Percentiles rank a stretch among this genome's conserved stretches.
phyloP scores from a whole-genome alignment of 2,888 invertebrate genomes.

The Caenorhabditis uteleia region DNA sequence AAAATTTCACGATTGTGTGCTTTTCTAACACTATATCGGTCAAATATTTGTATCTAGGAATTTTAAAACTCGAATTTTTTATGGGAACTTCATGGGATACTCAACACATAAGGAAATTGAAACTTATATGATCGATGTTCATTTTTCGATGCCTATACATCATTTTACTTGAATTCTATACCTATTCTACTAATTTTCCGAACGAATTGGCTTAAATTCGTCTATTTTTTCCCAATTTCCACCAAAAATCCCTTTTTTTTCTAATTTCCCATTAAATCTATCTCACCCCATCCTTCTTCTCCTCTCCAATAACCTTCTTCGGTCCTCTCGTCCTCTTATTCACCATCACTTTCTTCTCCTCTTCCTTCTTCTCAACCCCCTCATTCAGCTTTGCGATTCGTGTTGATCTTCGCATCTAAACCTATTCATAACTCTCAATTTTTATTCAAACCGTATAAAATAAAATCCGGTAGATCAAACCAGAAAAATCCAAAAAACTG shows the following conservation, averaged over 20 bases:
- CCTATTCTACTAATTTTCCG: too few species aligned
- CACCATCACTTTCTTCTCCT: background rate
- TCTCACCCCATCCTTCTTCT: background rate
- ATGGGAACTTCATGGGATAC: too few species aligned
- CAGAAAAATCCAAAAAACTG: background rate
- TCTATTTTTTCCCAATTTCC: too few species aligned
- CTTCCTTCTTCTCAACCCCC: background rate
- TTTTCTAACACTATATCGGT: too few species aligned
- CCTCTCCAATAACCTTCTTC: background rate
- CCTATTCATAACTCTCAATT: background rate
- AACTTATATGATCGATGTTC: too few species aligned
- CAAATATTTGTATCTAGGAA: too few species aligned
- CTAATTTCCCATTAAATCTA: background rate
- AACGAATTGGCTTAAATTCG: too few species aligned
- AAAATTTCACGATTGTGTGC: too few species aligned
- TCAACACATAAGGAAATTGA: too few species aligned
- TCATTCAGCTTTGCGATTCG: constrained; percentile 1
- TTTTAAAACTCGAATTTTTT: too few species aligned
- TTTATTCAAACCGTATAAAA: background rate
- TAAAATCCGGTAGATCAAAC: background rate
- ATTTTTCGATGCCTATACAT: too few species aligned
- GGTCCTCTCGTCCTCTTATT: background rate
- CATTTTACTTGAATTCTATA: too few species aligned
- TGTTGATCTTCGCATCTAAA: background rate
- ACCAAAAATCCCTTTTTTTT: background rate